Evolutionary conservation across 2,113 vertebrate genomes (phyloP).

Genomic region (Panthera leo): DNA sequence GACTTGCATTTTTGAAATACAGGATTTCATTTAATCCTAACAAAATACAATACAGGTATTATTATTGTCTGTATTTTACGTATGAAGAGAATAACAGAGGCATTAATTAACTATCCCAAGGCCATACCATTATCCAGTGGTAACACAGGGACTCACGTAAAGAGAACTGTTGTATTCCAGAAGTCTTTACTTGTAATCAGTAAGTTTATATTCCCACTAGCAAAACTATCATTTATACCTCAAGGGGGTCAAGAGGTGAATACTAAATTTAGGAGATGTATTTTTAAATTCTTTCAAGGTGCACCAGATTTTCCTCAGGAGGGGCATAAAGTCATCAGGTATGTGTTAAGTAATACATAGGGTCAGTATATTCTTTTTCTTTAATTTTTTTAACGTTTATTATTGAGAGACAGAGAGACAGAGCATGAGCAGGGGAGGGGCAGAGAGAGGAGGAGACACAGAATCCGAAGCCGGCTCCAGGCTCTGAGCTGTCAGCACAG

Average conservation of each 20-base stretch:
- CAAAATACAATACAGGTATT: not conserved
- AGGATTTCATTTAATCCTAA: not conserved
- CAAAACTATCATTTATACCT: not conserved
- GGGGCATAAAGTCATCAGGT: conserved; percentile 9
- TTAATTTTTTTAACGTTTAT: too few relatives aligned
- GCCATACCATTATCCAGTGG: not conserved
- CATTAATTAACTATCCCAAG: not conserved
- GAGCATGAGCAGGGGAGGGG: too few relatives aligned
- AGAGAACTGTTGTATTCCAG: not conserved
- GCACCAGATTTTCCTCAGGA: not conserved
- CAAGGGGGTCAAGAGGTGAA: not conserved
- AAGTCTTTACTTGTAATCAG: not conserved
- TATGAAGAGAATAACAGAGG: not conserved
- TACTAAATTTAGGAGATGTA: not conserved
- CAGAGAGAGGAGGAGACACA: too few relatives aligned
- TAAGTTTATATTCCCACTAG: not conserved
- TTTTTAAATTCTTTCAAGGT: conserved; percentile 35
- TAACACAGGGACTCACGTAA: not conserved
- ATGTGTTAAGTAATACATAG: not conserved
- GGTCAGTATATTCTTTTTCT: not conserved
- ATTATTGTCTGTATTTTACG: not conserved
- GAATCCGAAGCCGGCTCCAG: too few relatives aligned
- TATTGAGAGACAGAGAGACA: too few relatives aligned
- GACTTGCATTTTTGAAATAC: not conserved
- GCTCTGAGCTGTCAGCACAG: too few relatives aligned